Percentiles rank a stretch among this genome's conserved stretches.
Evolutionary conservation across 2,888 invertebrate genomes (phyloP).

Genomic region (Stratiomys singularior): DNA sequence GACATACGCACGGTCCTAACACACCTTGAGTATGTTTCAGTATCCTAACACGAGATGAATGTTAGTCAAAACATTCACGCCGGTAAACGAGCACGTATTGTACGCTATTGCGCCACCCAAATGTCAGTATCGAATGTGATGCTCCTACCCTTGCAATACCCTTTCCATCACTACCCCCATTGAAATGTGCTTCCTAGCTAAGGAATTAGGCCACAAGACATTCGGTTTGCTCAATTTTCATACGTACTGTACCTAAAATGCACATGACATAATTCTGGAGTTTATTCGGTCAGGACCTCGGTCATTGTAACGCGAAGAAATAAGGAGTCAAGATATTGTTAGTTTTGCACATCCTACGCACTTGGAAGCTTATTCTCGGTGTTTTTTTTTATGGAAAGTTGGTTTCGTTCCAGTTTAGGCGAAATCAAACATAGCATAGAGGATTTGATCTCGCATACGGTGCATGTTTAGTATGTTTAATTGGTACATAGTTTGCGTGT

Average conservation of each 20-base stretch:
- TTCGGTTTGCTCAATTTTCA: slow-evolving; percentile 21
- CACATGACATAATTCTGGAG: slow-evolving; percentile 44
- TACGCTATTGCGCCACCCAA: background rate
- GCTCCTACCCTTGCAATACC: background rate
- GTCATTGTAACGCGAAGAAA: slow-evolving; percentile 7
- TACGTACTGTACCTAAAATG: slow-evolving; percentile 36
- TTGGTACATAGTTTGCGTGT: background rate
- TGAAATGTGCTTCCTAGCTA: slow-evolving; percentile 2
- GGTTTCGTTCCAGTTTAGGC: background rate
- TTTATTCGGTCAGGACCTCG: slow-evolving; percentile 43
- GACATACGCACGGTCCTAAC: no score
- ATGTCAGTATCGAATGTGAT: background rate
- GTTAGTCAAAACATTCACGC: no score
- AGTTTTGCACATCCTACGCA: background rate
- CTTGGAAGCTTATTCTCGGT: background rate
- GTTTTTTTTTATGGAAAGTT: background rate
- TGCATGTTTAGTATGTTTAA: background rate
- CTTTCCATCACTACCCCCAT: background rate
- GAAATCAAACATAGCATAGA: background rate
- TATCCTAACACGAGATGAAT: no score
- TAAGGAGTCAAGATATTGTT: background rate
- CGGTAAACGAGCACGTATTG: no score
- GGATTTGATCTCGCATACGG: background rate
- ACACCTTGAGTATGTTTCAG: no score
- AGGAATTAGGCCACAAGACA: slow-evolving; percentile 43